These are phyloP conservation scores for Colletes collaris DNA, from an alignment of 2,888 invertebrate genomes.

Conservation along the genomic window DNA sequence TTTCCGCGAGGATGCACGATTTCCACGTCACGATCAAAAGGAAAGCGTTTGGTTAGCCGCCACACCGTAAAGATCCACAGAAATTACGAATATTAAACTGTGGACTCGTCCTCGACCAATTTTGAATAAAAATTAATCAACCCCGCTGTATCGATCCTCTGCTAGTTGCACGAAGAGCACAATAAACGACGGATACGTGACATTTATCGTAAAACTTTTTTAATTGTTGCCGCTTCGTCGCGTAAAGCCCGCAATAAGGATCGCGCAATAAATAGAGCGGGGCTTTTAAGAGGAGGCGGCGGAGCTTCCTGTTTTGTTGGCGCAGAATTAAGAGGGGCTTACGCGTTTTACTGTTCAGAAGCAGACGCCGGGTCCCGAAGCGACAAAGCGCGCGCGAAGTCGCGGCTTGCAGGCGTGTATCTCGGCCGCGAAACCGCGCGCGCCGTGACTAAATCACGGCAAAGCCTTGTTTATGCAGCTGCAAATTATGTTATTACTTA, in stretches of 20 bases:
- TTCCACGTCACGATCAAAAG: background rate
- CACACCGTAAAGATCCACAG: no score
- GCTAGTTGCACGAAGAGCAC: no score
- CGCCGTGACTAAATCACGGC: conserved; percentile 75
- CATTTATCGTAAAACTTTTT: background rate
- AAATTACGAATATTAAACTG: no score
- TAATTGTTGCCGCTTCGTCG: conserved; percentile 19
- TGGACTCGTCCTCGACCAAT: no score
- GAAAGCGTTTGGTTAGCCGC: background rate
- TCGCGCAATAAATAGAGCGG: conserved; percentile 11
- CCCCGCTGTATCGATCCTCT: no score
- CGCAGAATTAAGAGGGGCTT: conserved; percentile 48
- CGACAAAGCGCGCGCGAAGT: conserved; percentile 26
- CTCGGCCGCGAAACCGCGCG: conserved; percentile 2
- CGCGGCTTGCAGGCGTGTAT: background rate
- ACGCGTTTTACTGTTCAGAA: conserved; percentile 34
- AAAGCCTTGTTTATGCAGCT: conserved; percentile 78
- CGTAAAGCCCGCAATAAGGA: conserved; percentile 1
- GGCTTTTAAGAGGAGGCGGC: background rate
- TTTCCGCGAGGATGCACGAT: background rate
- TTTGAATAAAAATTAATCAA: no score
- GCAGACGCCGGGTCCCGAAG: conserved; percentile 8
- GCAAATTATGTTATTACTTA: conserved; percentile 78
- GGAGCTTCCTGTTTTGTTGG: conserved; percentile 15
- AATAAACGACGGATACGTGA: no score